These are phyloP conservation scores for Thymelicus lineola DNA, from an alignment of 2,888 invertebrate species.

Conservation along the genomic window DNA sequence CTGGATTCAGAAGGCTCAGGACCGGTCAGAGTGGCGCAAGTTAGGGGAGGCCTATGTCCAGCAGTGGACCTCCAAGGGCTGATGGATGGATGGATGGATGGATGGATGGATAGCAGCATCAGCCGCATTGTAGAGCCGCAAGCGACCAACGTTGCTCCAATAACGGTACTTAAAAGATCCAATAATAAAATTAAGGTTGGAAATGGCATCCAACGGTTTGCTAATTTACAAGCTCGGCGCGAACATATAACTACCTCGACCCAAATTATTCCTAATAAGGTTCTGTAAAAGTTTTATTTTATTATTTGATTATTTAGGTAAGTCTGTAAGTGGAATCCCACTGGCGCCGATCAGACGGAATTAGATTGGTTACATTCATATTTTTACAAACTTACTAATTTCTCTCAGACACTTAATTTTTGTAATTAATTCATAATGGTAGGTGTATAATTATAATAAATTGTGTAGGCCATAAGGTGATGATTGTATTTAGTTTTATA, in stretches of 20 bases:
- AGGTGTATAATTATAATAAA: no score
- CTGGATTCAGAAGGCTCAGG: no score
- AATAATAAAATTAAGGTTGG: conserved; percentile 63
- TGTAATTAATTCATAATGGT: no score
- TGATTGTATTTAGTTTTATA: no score
- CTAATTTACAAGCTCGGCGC: conserved; percentile 72
- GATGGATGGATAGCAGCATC: no score
- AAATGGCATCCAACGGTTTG: conserved; percentile 58
- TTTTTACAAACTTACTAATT: not conserved
- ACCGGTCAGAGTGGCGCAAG: no score
- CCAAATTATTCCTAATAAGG: conserved; percentile 65
- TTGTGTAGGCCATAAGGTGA: no score
- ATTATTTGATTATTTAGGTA: conserved; percentile 54
- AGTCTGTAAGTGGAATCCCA: no score
- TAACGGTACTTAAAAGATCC: conserved; percentile 56
- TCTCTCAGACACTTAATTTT: not conserved
- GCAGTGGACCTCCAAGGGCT: no score
- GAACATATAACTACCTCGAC: conserved; percentile 62
- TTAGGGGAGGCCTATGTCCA: no score
- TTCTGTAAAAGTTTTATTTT: conserved; percentile 60
- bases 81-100: no score
- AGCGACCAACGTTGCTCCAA: conserved; percentile 23
- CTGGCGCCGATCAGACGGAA: not conserved
- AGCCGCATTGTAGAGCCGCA: conserved; percentile 1
- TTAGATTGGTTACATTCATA: not conserved